Percentiles rank a stretch among this genome's conserved stretches.
phyloP scores from a whole-genome alignment of 2,113 vertebrate genomes.

The Dicerorhinus sumatrensis region DNA sequence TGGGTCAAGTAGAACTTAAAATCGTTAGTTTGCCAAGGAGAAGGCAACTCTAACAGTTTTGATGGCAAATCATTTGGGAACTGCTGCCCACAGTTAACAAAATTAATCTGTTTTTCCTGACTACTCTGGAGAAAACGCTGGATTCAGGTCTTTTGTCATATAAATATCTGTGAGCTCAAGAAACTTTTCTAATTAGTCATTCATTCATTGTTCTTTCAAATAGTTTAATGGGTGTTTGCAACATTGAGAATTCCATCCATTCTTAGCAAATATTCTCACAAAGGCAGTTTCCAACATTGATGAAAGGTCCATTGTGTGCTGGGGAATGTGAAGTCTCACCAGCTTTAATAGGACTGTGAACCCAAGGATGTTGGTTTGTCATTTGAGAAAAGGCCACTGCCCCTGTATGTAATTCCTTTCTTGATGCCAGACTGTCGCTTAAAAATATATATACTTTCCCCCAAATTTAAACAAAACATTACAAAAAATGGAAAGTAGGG shows the following conservation, averaged over 20 bases:
- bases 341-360: slow-evolving; percentile 69
- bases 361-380: slow-evolving; percentile 61
- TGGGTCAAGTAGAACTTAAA: background rate
- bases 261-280: slow-evolving; percentile 81
- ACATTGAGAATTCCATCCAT: slow-evolving; percentile 82
- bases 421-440: slow-evolving; percentile 31
- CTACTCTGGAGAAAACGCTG: slow-evolving; percentile 38
- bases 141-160: slow-evolving; percentile 76
- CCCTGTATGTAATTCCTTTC: slow-evolving; percentile 63
- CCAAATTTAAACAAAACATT: slow-evolving; percentile 42
- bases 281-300: slow-evolving; percentile 81
- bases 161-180: slow-evolving; percentile 75
- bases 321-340: slow-evolving; percentile 83
- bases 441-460: background rate
- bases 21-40: background rate
- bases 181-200: slow-evolving; percentile 75
- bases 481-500: slow-evolving; percentile 9
- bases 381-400: slow-evolving; percentile 72
- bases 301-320: slow-evolving; percentile 86
- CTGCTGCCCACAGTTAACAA: background rate
- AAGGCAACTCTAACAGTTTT: background rate
- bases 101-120: slow-evolving; percentile 9
- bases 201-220: slow-evolving; percentile 83
- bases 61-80: background rate
- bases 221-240: slow-evolving; percentile 72